Evolutionary conservation across 2,797 vertebrate genomes (phyloP), one percentile per base, ranked within the genome.

Genomic region (Syngnathus rostellatus): DNA sequence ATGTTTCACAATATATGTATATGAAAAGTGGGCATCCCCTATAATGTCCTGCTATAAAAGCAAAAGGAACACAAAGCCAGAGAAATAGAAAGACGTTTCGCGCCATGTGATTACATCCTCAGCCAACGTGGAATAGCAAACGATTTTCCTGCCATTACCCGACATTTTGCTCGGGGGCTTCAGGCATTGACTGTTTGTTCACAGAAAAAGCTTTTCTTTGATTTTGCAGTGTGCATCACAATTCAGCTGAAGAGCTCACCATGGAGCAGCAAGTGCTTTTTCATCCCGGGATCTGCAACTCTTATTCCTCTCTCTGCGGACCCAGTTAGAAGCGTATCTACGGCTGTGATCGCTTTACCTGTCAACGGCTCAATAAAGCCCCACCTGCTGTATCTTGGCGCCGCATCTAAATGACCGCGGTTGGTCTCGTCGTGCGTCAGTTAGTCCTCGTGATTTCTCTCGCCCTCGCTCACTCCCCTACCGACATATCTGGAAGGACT

Each of bases 51-150:
- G 66, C 74, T 75, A 76, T 72, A 77, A 76, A 80, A 69, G 70
- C 77, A 79, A 78, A 81, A 77, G 9, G 3, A 54, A 54, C 51
- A 11, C 14, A 1, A 31, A 25, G 31, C 31, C 31, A 31, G 31
- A 31, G 31, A 31, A 11, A 37, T 2, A 39, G 59, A 74, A 75
- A 81, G 81, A 76, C 78, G 79, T 79, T 80, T 61, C 68, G 79
- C 78, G 83, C 85, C 86, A 86, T 81, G 76, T 80, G 85, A 87
- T 86, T 81, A 82, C 19, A 3, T 80, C 75, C 76, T 74, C 76
- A 37, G 61, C 68, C 73, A 77, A 79, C 65, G 65, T 55, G 62
- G 64, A 84, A 83, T 73, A 76, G 73, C 67, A 86, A 86, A 72
- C 58, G 54, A 64, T 72, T 59, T 74, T 75, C 23, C 39, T 50